Evolutionary conservation across 2,797 vertebrate species (phyloP), one percentile per base, ranked within the genome.

Genomic region (Philypnodon macrostomus): DNA sequence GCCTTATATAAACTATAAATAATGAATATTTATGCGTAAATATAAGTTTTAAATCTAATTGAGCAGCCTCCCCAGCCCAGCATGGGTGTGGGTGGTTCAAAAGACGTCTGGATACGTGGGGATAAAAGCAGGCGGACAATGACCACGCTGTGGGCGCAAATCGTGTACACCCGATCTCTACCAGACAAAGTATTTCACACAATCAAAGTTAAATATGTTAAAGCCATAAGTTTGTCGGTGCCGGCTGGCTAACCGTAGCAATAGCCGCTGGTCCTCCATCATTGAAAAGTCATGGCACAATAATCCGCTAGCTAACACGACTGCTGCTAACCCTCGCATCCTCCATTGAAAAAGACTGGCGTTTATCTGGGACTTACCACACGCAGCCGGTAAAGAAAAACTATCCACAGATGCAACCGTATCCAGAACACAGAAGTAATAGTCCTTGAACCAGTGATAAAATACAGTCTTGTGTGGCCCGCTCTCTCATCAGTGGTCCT

Each of bases 401-500:
- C 38, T 38, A 37, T 12, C 56, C 47, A 4, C 46, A 46, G 48
- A 44, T 50, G 41, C 23, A 16, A 45, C 13, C 10, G 60, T 57
- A 33, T 78, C 72, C 81, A 57, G 42, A 0, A 33, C 44, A 47
- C 49, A 5, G 47, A 32, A 50, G 33, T 39, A 48, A 24, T 35
- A 35, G 29, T 55, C 53, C 63, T 47, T 36, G 27, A 61, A 64
- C 32, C 48, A 23, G 67, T 54, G 21, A 15, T 63, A 57, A 70
- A 73, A 47, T n/a, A 47, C 48, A 56, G 61, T 66, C 63, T 77
- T 63, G 49, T 63, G 50, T 65, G 52, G 62, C 54, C 69, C 70
- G 62, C 75, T 79, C 77, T 81, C 81, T 84, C 81, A 87, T 86
- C 85, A 87, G 85, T 87, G 76, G 87, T 84, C 70, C 87, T 85